These are phyloP conservation scores for Ptilodon capucinus DNA, from an alignment of 2,888 invertebrate genomes.

Conservation along the genomic window DNA sequence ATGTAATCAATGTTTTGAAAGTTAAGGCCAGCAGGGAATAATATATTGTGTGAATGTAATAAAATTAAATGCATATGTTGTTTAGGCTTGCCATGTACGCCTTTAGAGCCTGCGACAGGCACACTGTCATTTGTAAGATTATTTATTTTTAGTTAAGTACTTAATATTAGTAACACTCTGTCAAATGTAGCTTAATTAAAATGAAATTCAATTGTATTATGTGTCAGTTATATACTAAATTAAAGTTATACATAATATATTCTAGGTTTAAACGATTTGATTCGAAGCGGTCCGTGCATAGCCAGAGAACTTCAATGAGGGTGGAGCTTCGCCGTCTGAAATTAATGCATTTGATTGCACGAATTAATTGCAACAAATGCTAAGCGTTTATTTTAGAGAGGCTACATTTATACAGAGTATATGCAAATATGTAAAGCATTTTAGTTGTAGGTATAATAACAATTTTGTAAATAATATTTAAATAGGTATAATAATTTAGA, in stretches of 20 bases:
- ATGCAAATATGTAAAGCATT: constrained; percentile 1
- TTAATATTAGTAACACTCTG: constrained; percentile 1
- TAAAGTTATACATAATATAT: no score
- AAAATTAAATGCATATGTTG: constrained; percentile 3
- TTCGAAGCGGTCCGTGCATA: no score
- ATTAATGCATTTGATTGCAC: no score
- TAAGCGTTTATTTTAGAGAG: neutral
- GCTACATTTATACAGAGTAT: neutral
- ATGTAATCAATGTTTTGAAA: no score
- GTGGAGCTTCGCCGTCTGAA: no score
- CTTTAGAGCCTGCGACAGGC: constrained; percentile 10
- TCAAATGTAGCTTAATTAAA: no score
- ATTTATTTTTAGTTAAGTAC: constrained; percentile 37
- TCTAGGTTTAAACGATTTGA: no score
- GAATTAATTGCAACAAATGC: no score
- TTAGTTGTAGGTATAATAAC: constrained; percentile 13
- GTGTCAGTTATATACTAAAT: no score
- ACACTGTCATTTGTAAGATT: constrained; percentile 15
- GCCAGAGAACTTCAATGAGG: no score
- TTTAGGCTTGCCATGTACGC: constrained; percentile 20
- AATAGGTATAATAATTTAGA: constrained; percentile 12
- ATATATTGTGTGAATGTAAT: neutral
- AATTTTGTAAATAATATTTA: constrained; percentile 14
- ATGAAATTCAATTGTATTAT: no score
- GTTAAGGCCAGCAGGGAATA: neutral